phyloP scores from a whole-genome alignment of 2,888 invertebrate genomes.

The Melipona beecheii region DNA sequence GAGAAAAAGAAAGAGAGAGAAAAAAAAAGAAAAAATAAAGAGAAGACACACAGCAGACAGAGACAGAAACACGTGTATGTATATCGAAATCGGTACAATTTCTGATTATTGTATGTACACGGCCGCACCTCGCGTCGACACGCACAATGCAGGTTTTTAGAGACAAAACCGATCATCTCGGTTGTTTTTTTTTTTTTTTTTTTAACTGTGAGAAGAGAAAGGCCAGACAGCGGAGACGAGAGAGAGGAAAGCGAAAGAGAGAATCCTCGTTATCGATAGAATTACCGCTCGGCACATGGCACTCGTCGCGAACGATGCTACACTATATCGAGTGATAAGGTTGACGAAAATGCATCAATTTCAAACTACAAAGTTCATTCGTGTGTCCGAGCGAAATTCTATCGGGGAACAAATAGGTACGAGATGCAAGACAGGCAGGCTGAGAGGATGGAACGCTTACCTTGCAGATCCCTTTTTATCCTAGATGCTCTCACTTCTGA shows the following conservation, averaged over 20 bases:
- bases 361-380: not conserved
- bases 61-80: slow-evolving; percentile 40
- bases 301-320: not conserved
- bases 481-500: slow-evolving; percentile 71
- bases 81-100: slow-evolving; percentile 45
- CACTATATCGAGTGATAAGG: not conserved
- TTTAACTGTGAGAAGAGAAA: slow-evolving; percentile 52
- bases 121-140: slow-evolving; percentile 82
- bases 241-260: slow-evolving; percentile 52
- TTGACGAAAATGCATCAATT: slow-evolving; percentile 3
- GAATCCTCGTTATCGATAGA: slow-evolving; percentile 25
- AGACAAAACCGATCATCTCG: slow-evolving; percentile 39
- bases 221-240: slow-evolving; percentile 55
- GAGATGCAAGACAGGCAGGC: slow-evolving; percentile 55
- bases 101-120: slow-evolving; percentile 72
- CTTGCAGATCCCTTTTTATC: slow-evolving; percentile 79
- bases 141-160: slow-evolving; percentile 70
- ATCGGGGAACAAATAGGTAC: slow-evolving; percentile 40
- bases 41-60: slow-evolving; percentile 10
- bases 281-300: slow-evolving; percentile 47
- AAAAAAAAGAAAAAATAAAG: slow-evolving; percentile 11
- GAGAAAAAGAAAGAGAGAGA: slow-evolving; percentile 17
- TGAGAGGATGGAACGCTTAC: slow-evolving; percentile 71
- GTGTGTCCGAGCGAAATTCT: slow-evolving; percentile 56
- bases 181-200: not conserved